These are phyloP conservation scores for Acanthopagrus latus DNA, from an alignment of 2,797 vertebrate species.

Conservation along the genomic window DNA sequence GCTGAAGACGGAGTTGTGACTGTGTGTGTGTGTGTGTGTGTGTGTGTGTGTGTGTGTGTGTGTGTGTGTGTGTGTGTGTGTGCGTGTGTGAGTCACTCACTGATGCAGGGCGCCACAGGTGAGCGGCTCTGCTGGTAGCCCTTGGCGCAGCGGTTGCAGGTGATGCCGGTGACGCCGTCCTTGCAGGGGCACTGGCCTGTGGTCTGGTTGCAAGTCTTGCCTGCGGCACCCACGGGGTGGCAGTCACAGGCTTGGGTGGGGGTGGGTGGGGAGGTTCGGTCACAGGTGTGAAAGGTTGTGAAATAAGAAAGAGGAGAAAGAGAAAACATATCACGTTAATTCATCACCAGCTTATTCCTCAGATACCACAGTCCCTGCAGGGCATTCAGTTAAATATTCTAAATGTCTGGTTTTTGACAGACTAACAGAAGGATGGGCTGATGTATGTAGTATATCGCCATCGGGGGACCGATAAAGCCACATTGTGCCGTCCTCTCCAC, in stretches of 20 bases:
- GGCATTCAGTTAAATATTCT: not conserved
- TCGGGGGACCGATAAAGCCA: conserved; percentile 19
- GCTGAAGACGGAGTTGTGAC: no score
- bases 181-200: conserved; percentile 98
- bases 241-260: conserved; percentile 88
- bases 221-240: conserved; percentile 96
- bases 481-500: conserved; percentile 20
- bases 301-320: not conserved
- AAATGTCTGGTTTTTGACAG: not conserved
- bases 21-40: no score
- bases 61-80: no score
- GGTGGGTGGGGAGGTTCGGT: conserved; percentile 27
- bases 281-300: conserved; percentile 30
- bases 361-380: not conserved
- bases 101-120: conserved; percentile 97
- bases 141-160: conserved; percentile 97
- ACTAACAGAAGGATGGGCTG: not conserved
- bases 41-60: not conserved
- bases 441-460: conserved; percentile 4
- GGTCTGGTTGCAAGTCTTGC: conserved; percentile 98
- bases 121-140: conserved; percentile 99
- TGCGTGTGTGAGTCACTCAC: conserved; percentile 79
- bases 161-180: conserved; percentile 96
- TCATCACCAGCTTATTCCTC: not conserved
- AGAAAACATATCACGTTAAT: conserved; percentile 23